Conservation (phyloP, 2,113 vertebrate genomes). For the Neolamprologus falcicula region DNA sequence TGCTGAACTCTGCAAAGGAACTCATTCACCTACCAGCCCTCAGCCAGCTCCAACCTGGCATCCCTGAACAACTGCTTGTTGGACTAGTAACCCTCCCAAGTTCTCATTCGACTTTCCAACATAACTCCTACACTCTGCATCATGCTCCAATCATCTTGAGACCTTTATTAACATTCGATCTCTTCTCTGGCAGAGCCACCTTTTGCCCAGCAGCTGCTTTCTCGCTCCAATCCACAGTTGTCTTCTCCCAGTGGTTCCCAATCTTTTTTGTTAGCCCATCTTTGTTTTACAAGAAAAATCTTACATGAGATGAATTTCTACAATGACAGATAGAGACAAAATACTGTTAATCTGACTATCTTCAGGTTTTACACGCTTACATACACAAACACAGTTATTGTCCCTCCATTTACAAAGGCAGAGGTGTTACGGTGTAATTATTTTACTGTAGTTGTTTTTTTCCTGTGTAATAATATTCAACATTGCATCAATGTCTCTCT, state of each 20-base stretch:
- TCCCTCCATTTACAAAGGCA: too few relatives aligned
- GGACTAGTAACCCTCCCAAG: not conserved
- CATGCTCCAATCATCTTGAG: not conserved
- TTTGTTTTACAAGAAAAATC: not conserved
- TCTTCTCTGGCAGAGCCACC: not conserved
- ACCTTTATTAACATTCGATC: not conserved
- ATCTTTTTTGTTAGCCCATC: fast-evolving
- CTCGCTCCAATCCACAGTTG: not conserved
- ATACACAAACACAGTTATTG: fast-evolving
- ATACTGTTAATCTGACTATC: not conserved
- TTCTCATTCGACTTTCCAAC: not conserved
- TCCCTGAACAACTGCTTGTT: not conserved
- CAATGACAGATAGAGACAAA: not conserved
- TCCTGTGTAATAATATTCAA: too few relatives aligned
- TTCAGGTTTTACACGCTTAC: not conserved
- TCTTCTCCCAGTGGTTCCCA: not conserved
- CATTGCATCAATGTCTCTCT: too few relatives aligned
- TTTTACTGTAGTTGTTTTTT: too few relatives aligned
- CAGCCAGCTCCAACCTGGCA: not conserved
- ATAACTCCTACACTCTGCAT: not conserved
- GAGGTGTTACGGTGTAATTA: fast-evolving
- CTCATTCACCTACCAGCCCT: not conserved
- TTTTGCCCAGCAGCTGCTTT: not conserved
- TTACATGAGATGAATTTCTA: not conserved
- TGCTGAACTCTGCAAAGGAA: not conserved